Percentiles rank a stretch among this genome's conserved stretches.
Conservation (phyloP, 2,797 vertebrate genomes). For the Microhierax caerulescens region DNA sequence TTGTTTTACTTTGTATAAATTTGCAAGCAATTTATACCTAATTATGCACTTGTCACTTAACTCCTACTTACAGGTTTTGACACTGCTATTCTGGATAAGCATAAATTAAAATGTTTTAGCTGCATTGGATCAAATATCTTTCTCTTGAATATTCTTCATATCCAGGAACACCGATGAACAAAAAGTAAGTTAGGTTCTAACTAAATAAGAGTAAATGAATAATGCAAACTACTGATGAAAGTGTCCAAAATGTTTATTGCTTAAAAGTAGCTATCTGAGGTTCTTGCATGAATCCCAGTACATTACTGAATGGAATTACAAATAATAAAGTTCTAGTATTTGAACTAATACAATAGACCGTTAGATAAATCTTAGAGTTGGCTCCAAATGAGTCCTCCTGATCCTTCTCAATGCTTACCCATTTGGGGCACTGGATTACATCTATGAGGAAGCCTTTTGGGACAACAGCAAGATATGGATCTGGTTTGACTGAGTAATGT, state of each 20-base stretch:
- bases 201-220: background rate
- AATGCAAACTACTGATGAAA: background rate
- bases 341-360: background rate
- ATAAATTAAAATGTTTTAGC: background rate
- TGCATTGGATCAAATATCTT: background rate
- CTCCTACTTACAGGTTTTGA: background rate
- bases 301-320: background rate
- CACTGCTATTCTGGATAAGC: background rate
- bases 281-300: background rate
- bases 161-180: background rate
- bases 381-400: background rate
- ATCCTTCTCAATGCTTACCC: background rate
- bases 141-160: background rate
- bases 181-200: background rate
- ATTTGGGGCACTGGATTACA: background rate
- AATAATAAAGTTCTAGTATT: background rate
- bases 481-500: background rate
- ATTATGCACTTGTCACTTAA: conserved; percentile 29
- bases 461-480: background rate
- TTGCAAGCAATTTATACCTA: conserved; percentile 24
- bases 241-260: background rate
- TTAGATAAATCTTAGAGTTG: background rate
- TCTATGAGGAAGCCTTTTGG: background rate
- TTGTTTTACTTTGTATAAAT: conserved; percentile 29
- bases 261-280: background rate